These are phyloP conservation scores for Vidua macroura DNA, from an alignment of 2,113 vertebrate species.

Conservation along the genomic window DNA sequence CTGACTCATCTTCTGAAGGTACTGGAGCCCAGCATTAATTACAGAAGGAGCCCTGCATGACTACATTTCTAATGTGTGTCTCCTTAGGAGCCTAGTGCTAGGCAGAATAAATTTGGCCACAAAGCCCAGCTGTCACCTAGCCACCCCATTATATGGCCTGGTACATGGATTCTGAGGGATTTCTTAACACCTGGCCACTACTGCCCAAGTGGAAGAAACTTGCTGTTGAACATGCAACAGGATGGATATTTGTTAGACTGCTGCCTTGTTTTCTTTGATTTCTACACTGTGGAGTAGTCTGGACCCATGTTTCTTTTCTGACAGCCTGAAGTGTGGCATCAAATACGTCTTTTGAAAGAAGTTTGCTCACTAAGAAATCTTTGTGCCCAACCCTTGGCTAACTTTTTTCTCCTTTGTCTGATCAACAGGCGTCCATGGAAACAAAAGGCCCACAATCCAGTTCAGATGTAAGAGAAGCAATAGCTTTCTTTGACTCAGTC, in stretches of 20 bases:
- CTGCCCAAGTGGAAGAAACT: background rate
- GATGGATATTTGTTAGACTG: background rate
- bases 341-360: background rate
- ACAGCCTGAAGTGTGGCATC: background rate
- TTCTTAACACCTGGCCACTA: background rate
- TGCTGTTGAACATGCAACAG: background rate
- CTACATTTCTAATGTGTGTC: background rate
- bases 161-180: background rate
- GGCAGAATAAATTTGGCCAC: background rate
- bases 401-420: background rate
- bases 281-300: background rate
- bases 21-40: constrained; percentile 7
- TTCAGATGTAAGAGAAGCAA: constrained; percentile 83
- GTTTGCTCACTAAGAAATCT: background rate
- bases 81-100: constrained; percentile 1
- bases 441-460: constrained; percentile 54
- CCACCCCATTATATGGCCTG: background rate
- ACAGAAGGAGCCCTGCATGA: background rate
- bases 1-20: constrained; percentile 50
- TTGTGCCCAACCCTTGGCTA: background rate
- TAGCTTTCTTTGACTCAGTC: constrained; percentile 88
- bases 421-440: constrained; percentile 33
- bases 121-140: background rate
- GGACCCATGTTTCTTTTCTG: background rate
- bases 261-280: background rate